Evolutionary conservation across 53 echinoderm and acorn worm genomes (phyloP).

Genomic region (Paracentrotus lividus): DNA sequence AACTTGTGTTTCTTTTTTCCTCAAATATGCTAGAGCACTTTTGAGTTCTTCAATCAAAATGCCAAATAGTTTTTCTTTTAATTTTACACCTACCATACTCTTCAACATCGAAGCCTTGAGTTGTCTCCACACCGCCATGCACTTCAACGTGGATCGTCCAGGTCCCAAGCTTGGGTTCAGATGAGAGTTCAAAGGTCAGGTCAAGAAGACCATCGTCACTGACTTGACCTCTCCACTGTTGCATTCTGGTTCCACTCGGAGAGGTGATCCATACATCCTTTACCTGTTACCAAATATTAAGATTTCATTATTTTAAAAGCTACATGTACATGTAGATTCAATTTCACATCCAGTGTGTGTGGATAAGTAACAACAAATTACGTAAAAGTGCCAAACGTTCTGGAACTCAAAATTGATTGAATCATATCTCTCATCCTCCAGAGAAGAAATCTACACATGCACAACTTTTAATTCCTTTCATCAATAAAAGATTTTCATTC

Average conservation of each 20-base stretch:
- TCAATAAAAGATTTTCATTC: too few relatives aligned
- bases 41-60: too few relatives aligned
- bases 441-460: too few relatives aligned
- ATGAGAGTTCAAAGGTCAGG: slow-evolving; percentile 28
- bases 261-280: slow-evolving; percentile 34
- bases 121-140: background rate
- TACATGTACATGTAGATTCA: too few relatives aligned
- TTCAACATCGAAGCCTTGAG: slow-evolving; percentile 74
- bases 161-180: slow-evolving; percentile 38
- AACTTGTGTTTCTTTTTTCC: too few relatives aligned
- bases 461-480: too few relatives aligned
- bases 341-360: background rate
- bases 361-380: background rate
- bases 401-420: too few relatives aligned
- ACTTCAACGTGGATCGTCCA: slow-evolving; percentile 31
- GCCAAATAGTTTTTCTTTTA: too few relatives aligned
- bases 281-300: slow-evolving; percentile 20
- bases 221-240: slow-evolving; percentile 48
- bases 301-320: too few relatives aligned
- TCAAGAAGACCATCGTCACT: slow-evolving; percentile 50
- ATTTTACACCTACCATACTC: slow-evolving; percentile 75
- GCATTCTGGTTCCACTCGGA: slow-evolving; percentile 34
- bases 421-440: too few relatives aligned
- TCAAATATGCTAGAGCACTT: too few relatives aligned
- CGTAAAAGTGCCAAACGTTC: background rate